These are phyloP conservation scores for Otus scops DNA, from an alignment of 2,797 vertebrate genomes.

Conservation along the genomic window DNA sequence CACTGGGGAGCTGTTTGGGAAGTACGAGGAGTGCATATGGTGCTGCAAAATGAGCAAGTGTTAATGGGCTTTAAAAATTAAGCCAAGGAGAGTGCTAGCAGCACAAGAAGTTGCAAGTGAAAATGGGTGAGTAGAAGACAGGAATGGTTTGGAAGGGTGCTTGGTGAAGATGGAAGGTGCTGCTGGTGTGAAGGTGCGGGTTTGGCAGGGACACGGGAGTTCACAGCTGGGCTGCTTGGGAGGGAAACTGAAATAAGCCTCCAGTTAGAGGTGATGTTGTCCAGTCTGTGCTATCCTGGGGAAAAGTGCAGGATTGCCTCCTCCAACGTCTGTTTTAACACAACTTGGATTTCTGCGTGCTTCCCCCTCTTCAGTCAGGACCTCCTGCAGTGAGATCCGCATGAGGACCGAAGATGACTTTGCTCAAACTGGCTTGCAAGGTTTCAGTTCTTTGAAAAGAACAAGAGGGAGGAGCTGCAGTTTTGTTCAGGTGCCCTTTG, in stretches of 20 bases:
- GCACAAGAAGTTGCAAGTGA: not conserved
- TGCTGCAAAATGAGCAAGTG: not conserved
- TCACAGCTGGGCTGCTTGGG: rapidly evolving
- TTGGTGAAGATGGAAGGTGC: not conserved
- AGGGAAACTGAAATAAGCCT: not conserved
- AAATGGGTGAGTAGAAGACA: not conserved
- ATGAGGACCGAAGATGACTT: not conserved
- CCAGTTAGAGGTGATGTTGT: not conserved
- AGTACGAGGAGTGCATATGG: not conserved
- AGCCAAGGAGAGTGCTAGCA: not conserved
- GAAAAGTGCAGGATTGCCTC: not conserved
- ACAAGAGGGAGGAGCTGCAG: not conserved
- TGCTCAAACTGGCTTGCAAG: not conserved
- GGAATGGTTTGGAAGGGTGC: not conserved
- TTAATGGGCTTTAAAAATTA: not conserved
- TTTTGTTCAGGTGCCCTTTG: not conserved
- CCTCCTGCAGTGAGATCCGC: not conserved
- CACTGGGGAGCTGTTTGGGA: not conserved
- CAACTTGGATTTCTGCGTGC: not conserved
- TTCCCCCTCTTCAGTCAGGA: not conserved
- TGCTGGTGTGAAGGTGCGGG: not conserved
- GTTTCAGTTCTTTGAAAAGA: not conserved
- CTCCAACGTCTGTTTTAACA: not conserved
- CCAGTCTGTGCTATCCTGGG: not conserved
- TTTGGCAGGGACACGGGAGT: not conserved